These are phyloP conservation scores for Mormyrus proboscirostris DNA, from an alignment of 2,797 vertebrate species.

Conservation along the genomic window DNA sequence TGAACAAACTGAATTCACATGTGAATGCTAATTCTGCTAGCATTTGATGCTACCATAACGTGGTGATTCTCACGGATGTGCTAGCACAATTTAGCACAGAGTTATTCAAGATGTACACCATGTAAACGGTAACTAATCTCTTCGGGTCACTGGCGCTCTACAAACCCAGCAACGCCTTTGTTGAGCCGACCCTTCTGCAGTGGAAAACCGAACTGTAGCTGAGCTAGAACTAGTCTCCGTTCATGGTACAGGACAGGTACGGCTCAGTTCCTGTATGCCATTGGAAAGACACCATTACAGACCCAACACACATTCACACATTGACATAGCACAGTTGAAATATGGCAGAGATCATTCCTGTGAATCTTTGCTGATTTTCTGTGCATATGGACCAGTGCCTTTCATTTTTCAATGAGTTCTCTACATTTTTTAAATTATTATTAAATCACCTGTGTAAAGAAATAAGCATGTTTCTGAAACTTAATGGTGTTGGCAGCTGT, in stretches of 20 bases:
- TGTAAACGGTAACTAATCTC: background rate
- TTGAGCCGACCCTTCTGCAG: background rate
- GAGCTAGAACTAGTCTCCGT: background rate
- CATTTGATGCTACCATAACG: background rate
- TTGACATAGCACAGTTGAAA: background rate
- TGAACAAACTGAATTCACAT: background rate
- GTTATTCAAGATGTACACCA: background rate
- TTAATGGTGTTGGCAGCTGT: background rate
- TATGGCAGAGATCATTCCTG: background rate
- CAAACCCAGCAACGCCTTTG: background rate
- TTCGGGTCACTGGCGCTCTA: background rate
- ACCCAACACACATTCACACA: background rate
- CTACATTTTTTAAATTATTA: background rate
- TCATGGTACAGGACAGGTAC: background rate
- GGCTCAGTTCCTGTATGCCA: background rate
- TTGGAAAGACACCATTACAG: background rate
- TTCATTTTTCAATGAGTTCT: background rate
- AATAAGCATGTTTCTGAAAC: background rate
- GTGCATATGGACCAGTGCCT: background rate
- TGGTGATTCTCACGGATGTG: background rate
- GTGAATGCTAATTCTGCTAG: background rate
- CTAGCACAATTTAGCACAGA: background rate
- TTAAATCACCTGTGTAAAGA: background rate
- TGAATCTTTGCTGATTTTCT: background rate
- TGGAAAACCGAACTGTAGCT: background rate